Evolutionary conservation across 2,888 invertebrate genomes (phyloP).

Genomic region (Athripsodes cinereus): DNA sequence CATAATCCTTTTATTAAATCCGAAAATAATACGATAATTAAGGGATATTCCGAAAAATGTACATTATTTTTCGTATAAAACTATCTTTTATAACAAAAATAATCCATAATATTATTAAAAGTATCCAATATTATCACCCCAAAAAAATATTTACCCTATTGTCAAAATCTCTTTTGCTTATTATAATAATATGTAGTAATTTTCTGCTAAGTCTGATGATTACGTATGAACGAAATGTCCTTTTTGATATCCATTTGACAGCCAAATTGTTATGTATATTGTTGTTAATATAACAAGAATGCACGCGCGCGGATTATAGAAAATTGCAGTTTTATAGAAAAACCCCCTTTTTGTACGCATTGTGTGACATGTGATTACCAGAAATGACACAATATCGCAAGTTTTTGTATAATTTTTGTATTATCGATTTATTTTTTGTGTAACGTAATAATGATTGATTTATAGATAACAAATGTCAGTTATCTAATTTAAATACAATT

Average conservation of each 20-base stretch:
- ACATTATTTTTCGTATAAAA: too few relatives aligned
- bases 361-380: too few relatives aligned
- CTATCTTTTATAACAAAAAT: background rate
- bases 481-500: too few relatives aligned
- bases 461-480: too few relatives aligned
- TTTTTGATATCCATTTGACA: background rate
- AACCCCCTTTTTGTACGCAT: background rate
- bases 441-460: too few relatives aligned
- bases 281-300: background rate
- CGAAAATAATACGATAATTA: slow-evolving; percentile 11
- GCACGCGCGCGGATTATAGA: background rate
- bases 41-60: too few relatives aligned
- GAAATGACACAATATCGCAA: too few relatives aligned
- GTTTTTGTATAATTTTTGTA: too few relatives aligned
- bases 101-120: background rate
- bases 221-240: background rate
- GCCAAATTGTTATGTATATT: background rate
- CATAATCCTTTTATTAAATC: slow-evolving; percentile 10
- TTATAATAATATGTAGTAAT: background rate
- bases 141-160: background rate
- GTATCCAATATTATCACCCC: background rate
- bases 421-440: too few relatives aligned
- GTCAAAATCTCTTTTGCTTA: too few relatives aligned
- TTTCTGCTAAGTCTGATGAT: background rate
- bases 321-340: background rate